These are phyloP conservation scores for Caenorhabditis remanei DNA, from an alignment of 1,140 invertebrate genomes.

Conservation along the genomic window DNA sequence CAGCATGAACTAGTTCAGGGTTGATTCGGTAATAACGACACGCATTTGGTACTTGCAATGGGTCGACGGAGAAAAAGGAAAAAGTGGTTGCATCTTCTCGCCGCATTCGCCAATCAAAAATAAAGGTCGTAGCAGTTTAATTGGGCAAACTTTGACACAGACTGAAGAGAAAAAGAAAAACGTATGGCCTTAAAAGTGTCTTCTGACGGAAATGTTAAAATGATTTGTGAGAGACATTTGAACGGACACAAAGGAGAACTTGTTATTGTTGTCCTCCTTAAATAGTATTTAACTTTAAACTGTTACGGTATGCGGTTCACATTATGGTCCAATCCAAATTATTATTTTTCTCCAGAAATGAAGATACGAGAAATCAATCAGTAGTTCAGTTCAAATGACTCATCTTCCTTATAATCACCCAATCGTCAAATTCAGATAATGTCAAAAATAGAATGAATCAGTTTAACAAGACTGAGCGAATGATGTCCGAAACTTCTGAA, in stretches of 20 bases:
- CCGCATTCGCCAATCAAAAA: constrained; percentile 43
- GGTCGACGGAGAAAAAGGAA: not conserved
- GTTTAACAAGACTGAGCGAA: too few species aligned
- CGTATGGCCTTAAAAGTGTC: constrained; percentile 15
- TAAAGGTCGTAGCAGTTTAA: constrained; percentile 49
- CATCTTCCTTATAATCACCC: too few species aligned
- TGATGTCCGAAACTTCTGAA: too few species aligned
- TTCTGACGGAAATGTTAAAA: constrained; percentile 16
- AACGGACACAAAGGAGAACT: not conserved
- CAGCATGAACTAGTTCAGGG: constrained; percentile 17
- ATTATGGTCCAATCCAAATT: too few species aligned
- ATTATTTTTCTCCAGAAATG: too few species aligned
- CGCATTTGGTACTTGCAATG: constrained; percentile 6
- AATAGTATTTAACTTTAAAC: too few species aligned
- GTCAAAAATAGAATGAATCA: too few species aligned
- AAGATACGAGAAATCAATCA: too few species aligned
- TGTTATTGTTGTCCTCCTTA: too few species aligned
- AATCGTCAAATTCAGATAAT: too few species aligned
- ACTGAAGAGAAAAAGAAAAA: not conserved
- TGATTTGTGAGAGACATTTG: not conserved
- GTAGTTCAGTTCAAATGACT: too few species aligned
- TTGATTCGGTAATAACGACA: not conserved
- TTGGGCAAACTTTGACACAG: constrained; percentile 42
- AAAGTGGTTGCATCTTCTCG: constrained; percentile 22
- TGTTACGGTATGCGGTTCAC: not conserved